phyloP scores from a whole-genome alignment of 2,888 invertebrate species.

The Camptogramma bilineatum region DNA sequence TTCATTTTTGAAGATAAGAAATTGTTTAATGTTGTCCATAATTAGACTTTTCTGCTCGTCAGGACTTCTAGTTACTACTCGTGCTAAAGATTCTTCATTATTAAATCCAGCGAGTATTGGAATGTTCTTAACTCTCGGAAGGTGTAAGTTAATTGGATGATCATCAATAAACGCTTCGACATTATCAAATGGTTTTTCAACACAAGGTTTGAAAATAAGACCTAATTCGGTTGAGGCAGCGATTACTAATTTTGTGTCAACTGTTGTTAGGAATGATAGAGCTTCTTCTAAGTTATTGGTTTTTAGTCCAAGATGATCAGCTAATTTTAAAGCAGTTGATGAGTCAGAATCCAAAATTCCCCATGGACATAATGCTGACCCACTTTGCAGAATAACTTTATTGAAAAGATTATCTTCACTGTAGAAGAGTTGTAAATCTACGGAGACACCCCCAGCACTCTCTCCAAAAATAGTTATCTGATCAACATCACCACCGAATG shows the following conservation, averaged over 20 bases:
- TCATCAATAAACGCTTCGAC: conserved; percentile 38
- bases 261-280: conserved; percentile 44
- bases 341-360: conserved; percentile 41
- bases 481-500: conserved; percentile 51
- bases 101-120: conserved; percentile 38
- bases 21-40: conserved; percentile 4
- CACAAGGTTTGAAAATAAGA: conserved; percentile 36
- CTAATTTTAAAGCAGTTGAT: conserved; percentile 45
- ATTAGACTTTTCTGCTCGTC: conserved; percentile 18
- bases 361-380: conserved; percentile 43
- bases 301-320: conserved; percentile 49
- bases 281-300: conserved; percentile 49
- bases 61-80: conserved; percentile 12
- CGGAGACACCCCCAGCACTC: conserved; percentile 51
- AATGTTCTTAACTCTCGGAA: conserved; percentile 26
- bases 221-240: conserved; percentile 29
- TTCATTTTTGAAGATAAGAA: conserved; percentile 24
- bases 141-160: conserved; percentile 38
- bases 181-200: conserved; percentile 40
- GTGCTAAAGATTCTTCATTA: conserved; percentile 27
- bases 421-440: conserved; percentile 50
- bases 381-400: conserved; percentile 54
- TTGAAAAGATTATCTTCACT: conserved; percentile 48
- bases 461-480: conserved; percentile 53
- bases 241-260: conserved; percentile 30